Evolutionary conservation across 2,888 invertebrate genomes (phyloP), one percentile per base, ranked within the genome.

Genomic region (Anagyrus pseudococci): DNA sequence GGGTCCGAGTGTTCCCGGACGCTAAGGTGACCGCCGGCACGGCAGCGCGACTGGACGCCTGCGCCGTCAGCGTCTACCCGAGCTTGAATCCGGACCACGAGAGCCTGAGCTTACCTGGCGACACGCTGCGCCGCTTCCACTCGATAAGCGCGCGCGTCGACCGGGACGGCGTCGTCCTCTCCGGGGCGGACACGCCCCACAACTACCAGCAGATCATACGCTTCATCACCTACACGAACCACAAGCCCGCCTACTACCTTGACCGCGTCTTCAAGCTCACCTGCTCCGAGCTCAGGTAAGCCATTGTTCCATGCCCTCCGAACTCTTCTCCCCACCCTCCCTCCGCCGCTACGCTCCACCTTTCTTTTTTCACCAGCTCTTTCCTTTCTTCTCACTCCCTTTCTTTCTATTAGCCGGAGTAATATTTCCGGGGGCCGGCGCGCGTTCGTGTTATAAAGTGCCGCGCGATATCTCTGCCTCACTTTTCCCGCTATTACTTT

Each of bases 1-100:
- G 98, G 0, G 92, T 96, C 19, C 85, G 90, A 26, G 92, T 98
- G 53, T 91, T 98, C 83, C 91, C 94, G 1, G 94, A 94, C 75
- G 87, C 96, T 17, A 85, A 86, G 57, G 92, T 98, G 54, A 85
- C 86, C 4, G 88, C 90, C 13, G 85, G 85, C 37, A 73, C 79
- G 1, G 79, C 80, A 0, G 77, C 80, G 78, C 89, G 91, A 78
- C 82, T 98, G 72, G 97, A 98, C 81, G 93, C 94, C 57, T 98
- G 98, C 82, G 92, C 92, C 66, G 91, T 98, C 60, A 91, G 93
- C 47, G 96, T 98, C 63, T 94, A 96, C 81, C 98, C 98, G 33
- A 94, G 95, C 7, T 84, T 98, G 70, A 95, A 97, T 84, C 94
- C 96, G 7, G 96, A 97, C 82, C 94, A 96, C 81, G 98, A 98